These are phyloP conservation scores for Takifugu rubripes DNA, from an alignment of 2,797 vertebrate genomes.

Conservation along the genomic window DNA sequence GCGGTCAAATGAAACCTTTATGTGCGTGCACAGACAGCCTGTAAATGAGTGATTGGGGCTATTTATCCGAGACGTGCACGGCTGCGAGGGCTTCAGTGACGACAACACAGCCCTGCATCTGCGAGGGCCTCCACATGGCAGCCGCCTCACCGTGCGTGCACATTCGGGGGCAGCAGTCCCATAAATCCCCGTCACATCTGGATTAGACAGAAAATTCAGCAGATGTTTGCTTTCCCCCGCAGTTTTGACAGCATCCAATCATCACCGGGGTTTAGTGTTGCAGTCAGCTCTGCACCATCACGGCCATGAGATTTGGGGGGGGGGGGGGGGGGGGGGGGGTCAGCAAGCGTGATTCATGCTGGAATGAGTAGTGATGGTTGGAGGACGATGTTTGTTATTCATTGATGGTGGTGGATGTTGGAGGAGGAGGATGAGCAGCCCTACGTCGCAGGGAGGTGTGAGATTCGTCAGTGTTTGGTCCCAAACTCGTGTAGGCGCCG, in stretches of 20 bases:
- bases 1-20: no score
- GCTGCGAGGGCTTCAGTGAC: no score
- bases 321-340: constrained; percentile 21
- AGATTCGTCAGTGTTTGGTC: constrained; percentile 42
- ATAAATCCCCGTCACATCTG: constrained; percentile 10
- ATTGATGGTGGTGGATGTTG: constrained; percentile 18
- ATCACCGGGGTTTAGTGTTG: background rate
- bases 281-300: constrained; percentile 37
- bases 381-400: constrained; percentile 6
- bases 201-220: constrained; percentile 30
- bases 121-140: constrained; percentile 15
- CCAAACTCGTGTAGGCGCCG: constrained; percentile 14
- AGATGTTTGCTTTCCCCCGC: constrained; percentile 22
- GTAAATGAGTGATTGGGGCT: background rate
- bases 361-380: constrained; percentile 7
- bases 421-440: constrained; percentile 22
- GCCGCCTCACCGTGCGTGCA: constrained; percentile 14
- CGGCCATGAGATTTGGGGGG: constrained; percentile 30
- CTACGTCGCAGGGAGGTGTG: constrained; percentile 40
- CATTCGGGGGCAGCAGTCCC: constrained; percentile 13
- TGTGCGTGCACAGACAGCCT: background rate
- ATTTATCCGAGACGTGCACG: no score
- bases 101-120: background rate
- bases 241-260: constrained; percentile 42
- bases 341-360: constrained; percentile 48